phyloP scores from a whole-genome alignment of 2,113 vertebrate genomes.

The Helogale parvula region DNA sequence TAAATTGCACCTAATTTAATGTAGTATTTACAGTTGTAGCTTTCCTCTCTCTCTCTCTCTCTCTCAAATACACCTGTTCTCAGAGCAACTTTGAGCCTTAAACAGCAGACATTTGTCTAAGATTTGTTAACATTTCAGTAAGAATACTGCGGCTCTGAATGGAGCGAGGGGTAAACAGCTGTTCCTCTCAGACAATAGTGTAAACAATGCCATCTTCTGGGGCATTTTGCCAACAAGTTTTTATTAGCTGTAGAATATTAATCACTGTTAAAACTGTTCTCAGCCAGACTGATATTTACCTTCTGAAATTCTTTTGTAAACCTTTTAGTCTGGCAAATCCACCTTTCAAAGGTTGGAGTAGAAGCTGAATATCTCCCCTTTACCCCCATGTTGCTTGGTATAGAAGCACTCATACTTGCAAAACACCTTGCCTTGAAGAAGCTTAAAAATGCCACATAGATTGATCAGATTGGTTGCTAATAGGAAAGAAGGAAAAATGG shows the following conservation, averaged over 20 bases:
- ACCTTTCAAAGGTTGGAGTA: not conserved
- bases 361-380: not conserved
- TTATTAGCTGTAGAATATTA: conserved; percentile 82
- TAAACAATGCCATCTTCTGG: conserved; percentile 83
- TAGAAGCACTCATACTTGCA: not conserved
- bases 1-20: conserved; percentile 62
- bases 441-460: not conserved
- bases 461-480: not conserved
- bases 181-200: conserved; percentile 77
- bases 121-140: conserved; percentile 80
- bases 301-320: conserved; percentile 36
- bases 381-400: not conserved
- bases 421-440: not conserved
- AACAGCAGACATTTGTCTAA: conserved; percentile 70
- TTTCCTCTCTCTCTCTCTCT: not conserved
- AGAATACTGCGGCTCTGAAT: conserved; percentile 58
- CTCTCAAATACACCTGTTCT: conserved; percentile 42
- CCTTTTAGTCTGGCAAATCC: not conserved
- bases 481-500: no score
- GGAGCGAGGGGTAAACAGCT: conserved; percentile 72
- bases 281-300: conserved; percentile 33
- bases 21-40: conserved; percentile 24
- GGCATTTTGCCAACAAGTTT: conserved; percentile 80
- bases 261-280: conserved; percentile 78
- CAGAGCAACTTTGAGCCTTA: conserved; percentile 66